Conservation (phyloP, 2,797 vertebrate genomes). For the Gadopsis marmoratus region DNA sequence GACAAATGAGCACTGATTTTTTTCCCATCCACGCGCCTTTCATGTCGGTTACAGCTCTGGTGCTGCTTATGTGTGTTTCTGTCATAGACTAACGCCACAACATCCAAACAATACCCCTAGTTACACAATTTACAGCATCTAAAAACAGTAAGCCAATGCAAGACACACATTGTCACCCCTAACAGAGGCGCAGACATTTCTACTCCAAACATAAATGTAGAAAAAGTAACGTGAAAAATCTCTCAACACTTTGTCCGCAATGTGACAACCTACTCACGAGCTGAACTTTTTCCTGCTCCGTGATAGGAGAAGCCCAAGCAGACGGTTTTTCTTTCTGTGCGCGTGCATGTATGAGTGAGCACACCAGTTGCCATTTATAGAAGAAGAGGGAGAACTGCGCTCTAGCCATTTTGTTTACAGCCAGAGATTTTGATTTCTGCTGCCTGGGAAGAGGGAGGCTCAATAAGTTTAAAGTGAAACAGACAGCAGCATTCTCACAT, state of each 20-base stretch:
- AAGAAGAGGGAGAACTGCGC: conserved; percentile 31
- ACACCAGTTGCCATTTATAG: conserved; percentile 51
- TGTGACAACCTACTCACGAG: conserved; percentile 31
- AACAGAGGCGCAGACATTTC: conserved; percentile 10
- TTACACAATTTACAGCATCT: conserved; percentile 11
- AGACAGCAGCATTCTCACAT: conserved; percentile 68
- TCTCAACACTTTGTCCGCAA: conserved; percentile 39
- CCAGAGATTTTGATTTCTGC: conserved; percentile 62
- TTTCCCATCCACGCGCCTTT: conserved; percentile 25
- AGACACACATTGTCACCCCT: not conserved
- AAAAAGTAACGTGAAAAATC: conserved; percentile 25
- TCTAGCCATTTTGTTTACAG: conserved; percentile 74
- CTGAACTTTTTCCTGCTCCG: conserved; percentile 37
- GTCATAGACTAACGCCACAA: conserved; percentile 1
- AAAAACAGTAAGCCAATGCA: conserved; percentile 14
- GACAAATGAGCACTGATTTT: conserved; percentile 58
- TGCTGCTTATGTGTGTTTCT: conserved; percentile 13
- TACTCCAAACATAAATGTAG: conserved; percentile 9
- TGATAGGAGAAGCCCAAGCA: conserved; percentile 38
- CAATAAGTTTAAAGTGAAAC: conserved; percentile 75
- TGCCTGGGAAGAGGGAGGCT: conserved; percentile 62
- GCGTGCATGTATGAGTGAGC: conserved; percentile 22
- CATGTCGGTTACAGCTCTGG: conserved; percentile 37
- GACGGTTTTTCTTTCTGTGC: not conserved
- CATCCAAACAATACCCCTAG: conserved; percentile 4